Evolutionary conservation across 2,797 vertebrate genomes (phyloP), one percentile per base, ranked within the genome.

Genomic region (Cirrhinus molitorella): DNA sequence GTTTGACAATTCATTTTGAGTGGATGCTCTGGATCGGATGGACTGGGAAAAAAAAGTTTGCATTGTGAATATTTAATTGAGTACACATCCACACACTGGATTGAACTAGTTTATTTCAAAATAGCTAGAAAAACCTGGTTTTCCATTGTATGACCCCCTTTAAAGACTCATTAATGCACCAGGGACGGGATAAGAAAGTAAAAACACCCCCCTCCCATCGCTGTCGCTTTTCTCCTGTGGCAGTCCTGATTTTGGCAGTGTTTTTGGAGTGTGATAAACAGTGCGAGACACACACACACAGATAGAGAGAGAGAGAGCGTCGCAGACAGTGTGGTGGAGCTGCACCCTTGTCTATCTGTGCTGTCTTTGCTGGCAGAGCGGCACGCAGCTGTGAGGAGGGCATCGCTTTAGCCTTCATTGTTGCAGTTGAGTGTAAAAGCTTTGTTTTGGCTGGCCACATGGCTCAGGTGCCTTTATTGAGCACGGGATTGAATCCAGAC

Each of bases 221-320:
- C 78, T 73, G 45, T 92, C 83, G 86, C 86, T 40, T 89, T 87
- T 88, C 86, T 90, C 74, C 68, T 12, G 81, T 55, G 85, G 47
- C 82, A 68, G 88, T 47, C 81, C 49, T 74, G 51, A 28, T 81
- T 89, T 81, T 88, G 88, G 84, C 89, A 85, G 83, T 67, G 65
- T 85, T 81, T 85, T 53, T 76, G 83, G 84, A 88, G 81, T 89
- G 89, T 91, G 91, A 92, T 92, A 91, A 92, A 91, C 89, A 84
- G 83, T 81, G 87, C 61, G 31, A 74, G 81, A 63, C 21, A 59
- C 28, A 37, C 72, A 74, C 5, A 37, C 53, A 85, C 85, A 34
- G n/a, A n/a, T n/a, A n/a, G n/a, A n/a, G n/a, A n/a, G n/a, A n/a
- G n/a, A n/a, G n/a, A n/a, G n/a, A n/a, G 31, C 4, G 3, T 68